phyloP scores from a whole-genome alignment of 2,113 vertebrate genomes.

The Orthonyx spaldingii region DNA sequence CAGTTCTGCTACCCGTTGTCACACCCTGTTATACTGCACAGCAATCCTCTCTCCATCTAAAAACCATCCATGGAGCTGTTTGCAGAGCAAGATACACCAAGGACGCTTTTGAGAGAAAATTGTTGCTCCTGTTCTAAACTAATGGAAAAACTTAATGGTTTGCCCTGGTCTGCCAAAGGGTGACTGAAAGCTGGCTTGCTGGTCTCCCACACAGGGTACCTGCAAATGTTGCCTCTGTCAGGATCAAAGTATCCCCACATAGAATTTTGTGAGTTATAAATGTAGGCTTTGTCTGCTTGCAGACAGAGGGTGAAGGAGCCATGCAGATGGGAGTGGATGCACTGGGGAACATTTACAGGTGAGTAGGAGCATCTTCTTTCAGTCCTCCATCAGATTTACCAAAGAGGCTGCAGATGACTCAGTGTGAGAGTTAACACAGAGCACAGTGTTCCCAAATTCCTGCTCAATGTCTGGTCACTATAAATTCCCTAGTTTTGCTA shows the following conservation, averaged over 20 bases:
- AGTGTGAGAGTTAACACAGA: neutral
- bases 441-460: neutral
- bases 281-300: neutral
- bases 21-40: neutral
- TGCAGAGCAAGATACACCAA: neutral
- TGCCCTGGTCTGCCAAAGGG: neutral
- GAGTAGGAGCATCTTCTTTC: neutral
- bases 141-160: neutral
- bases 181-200: neutral
- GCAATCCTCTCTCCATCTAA: neutral
- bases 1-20: neutral
- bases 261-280: neutral
- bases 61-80: neutral
- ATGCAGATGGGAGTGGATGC: neutral
- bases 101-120: neutral
- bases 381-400: neutral
- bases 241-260: rapidly evolving
- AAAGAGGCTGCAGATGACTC: neutral
- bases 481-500: neutral
- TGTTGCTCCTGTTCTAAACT: neutral
- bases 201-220: neutral
- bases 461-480: neutral
- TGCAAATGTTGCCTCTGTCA: neutral
- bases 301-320: neutral
- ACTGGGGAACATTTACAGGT: neutral